Evolutionary conservation across 2,888 invertebrate species (phyloP).

Genomic region (Brenthis hecate): DNA sequence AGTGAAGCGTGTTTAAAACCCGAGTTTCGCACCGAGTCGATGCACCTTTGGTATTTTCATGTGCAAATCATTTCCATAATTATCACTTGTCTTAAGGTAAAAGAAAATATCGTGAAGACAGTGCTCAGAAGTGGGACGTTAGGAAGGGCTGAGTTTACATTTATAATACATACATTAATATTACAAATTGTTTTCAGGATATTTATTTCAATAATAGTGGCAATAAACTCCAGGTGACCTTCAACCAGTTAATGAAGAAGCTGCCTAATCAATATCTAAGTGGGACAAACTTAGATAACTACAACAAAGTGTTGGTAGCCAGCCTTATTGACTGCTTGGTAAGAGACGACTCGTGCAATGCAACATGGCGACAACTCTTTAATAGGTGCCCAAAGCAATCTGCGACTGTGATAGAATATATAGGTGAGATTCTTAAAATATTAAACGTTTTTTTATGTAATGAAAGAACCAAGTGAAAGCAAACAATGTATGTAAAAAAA

Average conservation of each 20-base stretch:
- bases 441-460: not conserved
- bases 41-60: too few species aligned
- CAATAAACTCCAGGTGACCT: constrained; percentile 75
- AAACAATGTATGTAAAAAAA: not conserved
- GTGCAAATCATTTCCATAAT: too few species aligned
- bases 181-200: constrained; percentile 56
- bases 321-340: constrained; percentile 83
- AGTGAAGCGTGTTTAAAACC: too few species aligned
- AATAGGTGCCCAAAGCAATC: constrained; percentile 85
- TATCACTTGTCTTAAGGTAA: too few species aligned
- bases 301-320: constrained; percentile 81
- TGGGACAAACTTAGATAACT: constrained; percentile 68
- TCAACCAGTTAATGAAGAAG: constrained; percentile 86
- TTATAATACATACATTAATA: not conserved
- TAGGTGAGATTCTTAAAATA: constrained; percentile 62
- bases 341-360: constrained; percentile 84
- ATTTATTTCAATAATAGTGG: constrained; percentile 72
- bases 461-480: not conserved
- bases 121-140: too few species aligned
- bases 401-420: constrained; percentile 83
- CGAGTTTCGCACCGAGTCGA: too few species aligned
- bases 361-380: constrained; percentile 86
- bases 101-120: too few species aligned
- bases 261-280: constrained; percentile 78
- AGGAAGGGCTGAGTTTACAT: too few species aligned